These are phyloP conservation scores for Drosophila pseudotalamancana DNA, from an alignment of 2,888 invertebrate genomes.

Conservation along the genomic window DNA sequence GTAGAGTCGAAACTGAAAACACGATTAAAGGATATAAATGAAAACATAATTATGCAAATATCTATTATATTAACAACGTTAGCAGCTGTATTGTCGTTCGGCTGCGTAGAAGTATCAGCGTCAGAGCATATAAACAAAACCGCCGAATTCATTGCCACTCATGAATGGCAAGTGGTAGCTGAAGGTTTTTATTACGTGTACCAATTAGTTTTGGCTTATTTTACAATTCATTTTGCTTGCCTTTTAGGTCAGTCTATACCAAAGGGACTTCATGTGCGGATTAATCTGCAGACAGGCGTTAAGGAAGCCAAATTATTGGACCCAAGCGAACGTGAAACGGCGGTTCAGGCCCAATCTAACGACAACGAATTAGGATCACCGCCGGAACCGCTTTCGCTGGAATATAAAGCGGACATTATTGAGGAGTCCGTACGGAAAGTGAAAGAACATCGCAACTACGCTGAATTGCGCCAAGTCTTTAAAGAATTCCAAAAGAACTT, in stretches of 20 bases:
- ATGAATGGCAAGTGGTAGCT: constrained; percentile 87
- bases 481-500: constrained; percentile 87
- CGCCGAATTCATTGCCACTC: constrained; percentile 86
- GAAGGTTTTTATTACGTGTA: constrained; percentile 85
- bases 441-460: constrained; percentile 60
- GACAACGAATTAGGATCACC: constrained; percentile 28
- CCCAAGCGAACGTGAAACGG: constrained; percentile 83
- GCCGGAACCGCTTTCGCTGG: constrained; percentile 68
- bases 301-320: constrained; percentile 91
- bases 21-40: background rate
- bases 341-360: constrained; percentile 47
- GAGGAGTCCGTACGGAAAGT: constrained; percentile 85
- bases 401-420: constrained; percentile 73
- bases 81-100: constrained; percentile 15
- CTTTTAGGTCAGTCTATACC: constrained; percentile 89
- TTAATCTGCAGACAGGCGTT: constrained; percentile 90
- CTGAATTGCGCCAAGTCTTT: constrained; percentile 88
- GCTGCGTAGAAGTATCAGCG: constrained; percentile 7
- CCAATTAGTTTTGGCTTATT: background rate
- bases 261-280: constrained; percentile 89
- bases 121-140: constrained; percentile 45
- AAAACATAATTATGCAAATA: constrained; percentile 7
- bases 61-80: background rate
- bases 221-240: constrained; percentile 1
- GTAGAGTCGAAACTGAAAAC: background rate